Evolutionary conservation across 2,888 invertebrate genomes (phyloP).

Genomic region (Nephrotoma guestfalica): DNA sequence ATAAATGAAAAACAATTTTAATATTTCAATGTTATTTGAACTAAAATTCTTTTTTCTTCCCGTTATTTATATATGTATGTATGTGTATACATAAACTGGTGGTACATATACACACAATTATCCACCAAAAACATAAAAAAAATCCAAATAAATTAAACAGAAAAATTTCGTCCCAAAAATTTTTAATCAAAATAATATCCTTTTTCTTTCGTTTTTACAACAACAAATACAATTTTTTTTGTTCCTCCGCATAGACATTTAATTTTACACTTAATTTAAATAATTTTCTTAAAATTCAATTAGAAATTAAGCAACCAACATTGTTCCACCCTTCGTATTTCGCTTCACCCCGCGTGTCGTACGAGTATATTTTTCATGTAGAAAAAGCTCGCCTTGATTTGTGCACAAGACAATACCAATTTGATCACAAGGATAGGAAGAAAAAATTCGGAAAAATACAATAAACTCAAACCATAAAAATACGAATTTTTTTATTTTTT

Average conservation of each 20-base stretch:
- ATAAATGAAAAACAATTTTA: not conserved
- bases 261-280: not conserved
- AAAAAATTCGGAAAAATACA: not conserved
- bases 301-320: not conserved
- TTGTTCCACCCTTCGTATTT: not conserved
- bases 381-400: not conserved
- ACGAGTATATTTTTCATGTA: not conserved
- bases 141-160: not conserved
- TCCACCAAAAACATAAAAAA: not conserved
- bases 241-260: not conserved
- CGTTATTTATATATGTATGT: not conserved
- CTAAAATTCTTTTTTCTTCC: not conserved
- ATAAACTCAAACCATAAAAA: not conserved
- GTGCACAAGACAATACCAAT: not conserved
- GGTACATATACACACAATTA: not conserved
- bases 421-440: not conserved
- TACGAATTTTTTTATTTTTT: not conserved
- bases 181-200: not conserved
- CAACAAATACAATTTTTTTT: not conserved
- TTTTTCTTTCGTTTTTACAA: not conserved
- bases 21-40: not conserved
- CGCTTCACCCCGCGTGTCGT: too few relatives aligned
- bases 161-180: not conserved
- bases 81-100: not conserved
- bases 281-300: not conserved